Evolutionary conservation across 1,140 invertebrate genomes (phyloP).

Genomic region (Ylistrum balloti): DNA sequence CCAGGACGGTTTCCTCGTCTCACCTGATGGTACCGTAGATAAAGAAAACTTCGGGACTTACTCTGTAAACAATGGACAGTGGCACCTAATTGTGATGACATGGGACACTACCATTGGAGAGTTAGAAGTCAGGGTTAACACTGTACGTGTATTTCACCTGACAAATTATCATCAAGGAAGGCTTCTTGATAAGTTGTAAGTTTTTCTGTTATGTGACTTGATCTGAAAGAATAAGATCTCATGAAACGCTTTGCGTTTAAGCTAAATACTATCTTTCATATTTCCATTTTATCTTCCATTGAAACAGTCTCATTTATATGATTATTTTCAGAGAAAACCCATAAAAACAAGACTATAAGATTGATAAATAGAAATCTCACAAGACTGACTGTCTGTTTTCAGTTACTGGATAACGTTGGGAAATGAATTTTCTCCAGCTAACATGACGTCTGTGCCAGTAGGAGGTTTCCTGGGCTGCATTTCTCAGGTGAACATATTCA

Average conservation of each 20-base stretch:
- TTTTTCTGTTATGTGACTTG: not conserved
- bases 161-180: not conserved
- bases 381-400: not conserved
- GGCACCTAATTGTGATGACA: not conserved
- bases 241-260: too few relatives aligned
- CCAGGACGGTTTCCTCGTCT: not conserved
- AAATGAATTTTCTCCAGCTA: not conserved
- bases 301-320: too few relatives aligned
- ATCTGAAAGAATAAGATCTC: not conserved
- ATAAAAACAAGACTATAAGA: too few relatives aligned
- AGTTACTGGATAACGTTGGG: not conserved
- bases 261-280: too few relatives aligned
- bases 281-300: too few relatives aligned
- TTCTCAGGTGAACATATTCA: constrained; percentile 38
- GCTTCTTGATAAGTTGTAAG: not conserved
- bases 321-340: too few relatives aligned
- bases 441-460: not conserved
- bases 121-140: not conserved
- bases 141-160: not conserved
- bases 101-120: not conserved
- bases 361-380: too few relatives aligned
- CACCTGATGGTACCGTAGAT: not conserved
- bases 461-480: constrained; percentile 7
- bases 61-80: not conserved
- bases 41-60: not conserved